A percentile compares a stretch with the other conserved stretches of the same genome.
phyloP scores from a whole-genome alignment of 2,113 vertebrate genomes.

The Myiagra hebetior region DNA sequence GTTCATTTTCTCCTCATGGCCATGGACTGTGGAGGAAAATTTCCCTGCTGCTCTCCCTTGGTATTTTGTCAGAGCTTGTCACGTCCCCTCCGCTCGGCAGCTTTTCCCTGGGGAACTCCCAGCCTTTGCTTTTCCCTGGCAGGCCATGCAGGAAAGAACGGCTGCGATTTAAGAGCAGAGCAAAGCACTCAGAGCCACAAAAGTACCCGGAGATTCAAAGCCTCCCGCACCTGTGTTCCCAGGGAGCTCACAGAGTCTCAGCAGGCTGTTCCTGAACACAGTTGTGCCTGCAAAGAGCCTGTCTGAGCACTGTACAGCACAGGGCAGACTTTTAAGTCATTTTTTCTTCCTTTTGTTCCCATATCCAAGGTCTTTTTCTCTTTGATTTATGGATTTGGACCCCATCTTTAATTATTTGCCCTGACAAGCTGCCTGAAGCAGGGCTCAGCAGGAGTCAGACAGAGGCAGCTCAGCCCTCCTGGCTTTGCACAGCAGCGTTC shows the following conservation, averaged over 20 bases:
- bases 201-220: neutral
- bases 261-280: neutral
- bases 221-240: neutral
- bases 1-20: neutral
- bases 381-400: constrained; percentile 37
- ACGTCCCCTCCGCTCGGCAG: neutral
- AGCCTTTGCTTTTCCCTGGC: neutral
- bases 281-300: neutral
- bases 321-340: neutral
- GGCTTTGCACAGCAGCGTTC: neutral
- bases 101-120: neutral
- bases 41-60: neutral
- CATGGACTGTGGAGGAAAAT: neutral
- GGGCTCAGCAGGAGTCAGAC: neutral
- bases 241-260: neutral
- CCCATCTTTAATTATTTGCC: constrained; percentile 26
- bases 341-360: neutral
- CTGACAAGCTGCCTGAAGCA: neutral
- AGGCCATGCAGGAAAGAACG: neutral
- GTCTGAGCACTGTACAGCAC: neutral
- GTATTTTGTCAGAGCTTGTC: neutral
- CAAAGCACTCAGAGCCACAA: neutral
- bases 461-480: neutral
- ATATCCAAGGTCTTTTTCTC: neutral
- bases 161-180: neutral